Conservation (phyloP, 1,140 invertebrate genomes). For the Drosophila sechellia region DNA sequence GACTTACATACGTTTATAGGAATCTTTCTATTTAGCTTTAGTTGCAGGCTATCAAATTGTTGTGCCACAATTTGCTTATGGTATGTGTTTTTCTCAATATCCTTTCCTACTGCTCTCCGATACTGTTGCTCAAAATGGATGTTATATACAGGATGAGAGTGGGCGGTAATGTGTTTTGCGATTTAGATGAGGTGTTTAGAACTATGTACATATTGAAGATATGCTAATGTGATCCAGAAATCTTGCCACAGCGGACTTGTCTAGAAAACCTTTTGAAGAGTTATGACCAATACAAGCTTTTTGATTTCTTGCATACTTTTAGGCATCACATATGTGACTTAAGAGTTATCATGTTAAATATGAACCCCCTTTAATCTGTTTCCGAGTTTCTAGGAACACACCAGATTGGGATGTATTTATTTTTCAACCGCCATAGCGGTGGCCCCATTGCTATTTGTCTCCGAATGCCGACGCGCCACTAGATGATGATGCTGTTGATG, state of each 20-base stretch:
- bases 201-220: constrained; percentile 51
- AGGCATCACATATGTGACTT: background rate
- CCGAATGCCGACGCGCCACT: constrained; percentile 70
- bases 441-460: constrained; percentile 61
- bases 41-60: constrained; percentile 48
- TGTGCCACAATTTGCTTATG: constrained; percentile 65
- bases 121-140: constrained; percentile 63
- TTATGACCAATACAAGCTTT: background rate
- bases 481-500: constrained; percentile 50
- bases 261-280: background rate
- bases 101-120: constrained; percentile 45
- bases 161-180: constrained; percentile 1
- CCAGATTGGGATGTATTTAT: constrained; percentile 41
- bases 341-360: background rate
- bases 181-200: constrained; percentile 9
- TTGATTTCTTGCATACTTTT: background rate
- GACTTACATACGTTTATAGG: constrained; percentile 62
- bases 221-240: constrained; percentile 22
- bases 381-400: constrained; percentile 5
- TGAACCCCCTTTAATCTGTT: background rate
- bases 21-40: constrained; percentile 72
- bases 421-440: constrained; percentile 62
- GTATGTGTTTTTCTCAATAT: constrained; percentile 54
- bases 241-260: background rate
- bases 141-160: constrained; percentile 51